Percentiles rank a stretch among this genome's conserved stretches.
These are phyloP conservation scores for Sebastes schlegelii DNA, from an alignment of 2,113 vertebrate species.

Conservation along the genomic window DNA sequence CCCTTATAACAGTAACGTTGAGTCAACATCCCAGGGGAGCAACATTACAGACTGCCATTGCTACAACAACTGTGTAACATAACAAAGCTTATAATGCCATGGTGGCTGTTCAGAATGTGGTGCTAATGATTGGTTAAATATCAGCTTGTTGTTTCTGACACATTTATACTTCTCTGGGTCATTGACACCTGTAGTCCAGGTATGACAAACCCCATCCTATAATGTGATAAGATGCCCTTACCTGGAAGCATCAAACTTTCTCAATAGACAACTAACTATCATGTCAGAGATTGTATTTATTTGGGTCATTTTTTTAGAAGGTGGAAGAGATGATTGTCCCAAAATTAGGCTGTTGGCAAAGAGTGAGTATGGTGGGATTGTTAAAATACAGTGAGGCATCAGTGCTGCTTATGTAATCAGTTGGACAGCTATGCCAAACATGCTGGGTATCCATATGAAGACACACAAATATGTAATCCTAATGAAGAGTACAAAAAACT, in stretches of 20 bases:
- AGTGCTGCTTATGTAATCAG: constrained; percentile 52
- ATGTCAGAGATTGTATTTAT: neutral
- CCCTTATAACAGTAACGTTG: too few species aligned
- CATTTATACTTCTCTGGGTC: neutral
- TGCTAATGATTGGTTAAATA: neutral
- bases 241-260: neutral
- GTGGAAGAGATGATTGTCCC: constrained; percentile 6
- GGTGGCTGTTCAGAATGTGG: neutral
- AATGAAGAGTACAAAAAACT: neutral
- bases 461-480: constrained; percentile 10
- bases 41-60: neutral
- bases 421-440: constrained; percentile 32
- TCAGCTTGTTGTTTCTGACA: constrained; percentile 3
- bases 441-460: constrained; percentile 31
- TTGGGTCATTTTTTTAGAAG: neutral
- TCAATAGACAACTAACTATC: neutral
- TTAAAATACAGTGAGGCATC: constrained; percentile 45
- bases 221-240: neutral
- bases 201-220: neutral
- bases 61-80: neutral
- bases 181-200: constrained; percentile 14
- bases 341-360: constrained; percentile 38
- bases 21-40: neutral
- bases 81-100: neutral
- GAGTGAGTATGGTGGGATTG: constrained; percentile 23